Conservation (phyloP, 2,797 vertebrate genomes). For the Geotrypetes seraphini region DNA sequence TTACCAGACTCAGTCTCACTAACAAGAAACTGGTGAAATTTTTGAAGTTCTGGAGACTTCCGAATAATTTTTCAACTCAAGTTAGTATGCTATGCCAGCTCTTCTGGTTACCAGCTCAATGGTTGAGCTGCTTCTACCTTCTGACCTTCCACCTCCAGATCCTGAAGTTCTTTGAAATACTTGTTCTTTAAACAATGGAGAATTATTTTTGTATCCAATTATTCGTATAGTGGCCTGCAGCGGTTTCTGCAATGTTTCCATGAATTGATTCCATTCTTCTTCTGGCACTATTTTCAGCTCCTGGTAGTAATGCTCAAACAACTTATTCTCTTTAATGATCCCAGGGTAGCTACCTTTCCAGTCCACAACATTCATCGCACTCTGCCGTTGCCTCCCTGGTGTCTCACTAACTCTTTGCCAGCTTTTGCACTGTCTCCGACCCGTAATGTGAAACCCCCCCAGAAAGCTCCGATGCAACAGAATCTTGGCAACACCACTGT, state of each 20-base stretch:
- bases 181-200: constrained; percentile 89
- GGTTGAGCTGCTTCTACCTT: constrained; percentile 85
- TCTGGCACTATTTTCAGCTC: constrained; percentile 77
- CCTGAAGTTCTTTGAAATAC: constrained; percentile 85
- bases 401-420: too few relatives aligned
- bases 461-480: too few relatives aligned
- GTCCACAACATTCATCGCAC: too few relatives aligned
- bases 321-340: constrained; percentile 89
- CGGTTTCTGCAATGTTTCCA: constrained; percentile 83
- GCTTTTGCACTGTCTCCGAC: too few relatives aligned
- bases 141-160: constrained; percentile 87
- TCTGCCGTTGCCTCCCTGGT: too few relatives aligned
- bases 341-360: constrained; percentile 86
- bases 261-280: constrained; percentile 84
- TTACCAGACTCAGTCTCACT: constrained; percentile 96
- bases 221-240: constrained; percentile 92
- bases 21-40: constrained; percentile 93
- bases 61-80: constrained; percentile 90
- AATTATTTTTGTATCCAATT: constrained; percentile 93
- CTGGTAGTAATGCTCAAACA: constrained; percentile 87
- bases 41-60: constrained; percentile 87
- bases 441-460: too few relatives aligned
- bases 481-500: too few relatives aligned
- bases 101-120: constrained; percentile 91
- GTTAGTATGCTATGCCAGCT: constrained; percentile 95